phyloP scores from a whole-genome alignment of 1,140 invertebrate genomes.

The Radopholus similis region DNA sequence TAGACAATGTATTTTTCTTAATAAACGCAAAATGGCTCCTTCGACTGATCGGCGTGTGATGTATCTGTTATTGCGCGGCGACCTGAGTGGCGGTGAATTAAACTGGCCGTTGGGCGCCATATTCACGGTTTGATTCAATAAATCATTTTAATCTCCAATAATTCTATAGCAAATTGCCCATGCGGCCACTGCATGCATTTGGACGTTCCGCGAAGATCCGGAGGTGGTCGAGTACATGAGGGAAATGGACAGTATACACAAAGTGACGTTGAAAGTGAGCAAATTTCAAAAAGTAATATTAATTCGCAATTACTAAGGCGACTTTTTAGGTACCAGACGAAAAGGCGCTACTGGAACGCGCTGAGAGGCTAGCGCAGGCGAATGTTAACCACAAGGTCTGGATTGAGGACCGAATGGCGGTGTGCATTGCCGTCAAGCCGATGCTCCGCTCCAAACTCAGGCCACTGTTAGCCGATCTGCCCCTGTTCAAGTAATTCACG shows the following conservation, averaged over 20 bases:
- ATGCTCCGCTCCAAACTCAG: conserved; percentile 72
- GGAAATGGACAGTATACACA: conserved; percentile 50
- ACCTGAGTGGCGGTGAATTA: conserved; percentile 36
- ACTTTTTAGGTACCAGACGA: conserved; percentile 72
- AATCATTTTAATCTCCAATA: too few relatives aligned
- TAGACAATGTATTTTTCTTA: too few relatives aligned
- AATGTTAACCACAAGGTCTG: conserved; percentile 84
- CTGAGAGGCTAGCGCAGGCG: conserved; percentile 70
- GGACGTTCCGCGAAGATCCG: conserved; percentile 47
- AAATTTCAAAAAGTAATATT: conserved; percentile 14
- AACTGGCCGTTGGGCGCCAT: conserved; percentile 52
- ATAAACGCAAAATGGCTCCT: too few relatives aligned
- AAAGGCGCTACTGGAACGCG: conserved; percentile 69
- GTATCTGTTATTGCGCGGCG: conserved; percentile 51
- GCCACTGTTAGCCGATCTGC: conserved; percentile 40
- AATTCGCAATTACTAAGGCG: not conserved
- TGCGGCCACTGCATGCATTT: conserved; percentile 49
- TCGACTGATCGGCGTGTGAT: conserved; percentile 29
- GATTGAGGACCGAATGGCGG: conserved; percentile 94
- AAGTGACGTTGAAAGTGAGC: conserved; percentile 49
- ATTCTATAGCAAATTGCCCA: conserved; percentile 55
- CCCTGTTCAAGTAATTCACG: conserved; percentile 36
- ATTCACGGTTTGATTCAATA: too few relatives aligned
- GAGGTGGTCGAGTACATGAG: conserved; percentile 43
- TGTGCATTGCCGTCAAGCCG: conserved; percentile 86